phyloP scores from a whole-genome alignment of 1,140 invertebrate genomes.

The Harpegnathos saltator region DNA sequence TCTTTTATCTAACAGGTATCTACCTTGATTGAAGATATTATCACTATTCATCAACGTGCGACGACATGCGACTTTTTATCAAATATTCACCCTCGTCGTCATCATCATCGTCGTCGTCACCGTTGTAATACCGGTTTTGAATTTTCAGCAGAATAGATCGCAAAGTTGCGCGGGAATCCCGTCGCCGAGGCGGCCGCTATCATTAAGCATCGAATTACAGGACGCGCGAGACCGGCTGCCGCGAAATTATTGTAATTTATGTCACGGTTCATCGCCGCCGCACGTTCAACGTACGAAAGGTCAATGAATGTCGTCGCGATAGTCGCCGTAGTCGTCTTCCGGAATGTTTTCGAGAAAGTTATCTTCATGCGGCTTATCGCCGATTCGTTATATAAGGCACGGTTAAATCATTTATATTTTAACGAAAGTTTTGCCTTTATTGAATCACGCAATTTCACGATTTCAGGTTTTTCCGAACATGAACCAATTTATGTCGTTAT shows the following conservation, averaged over 20 bases:
- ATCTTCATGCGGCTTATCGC: neutral
- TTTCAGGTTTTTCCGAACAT: too few relatives aligned
- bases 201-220: conserved; percentile 53
- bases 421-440: neutral
- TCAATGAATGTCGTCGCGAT: conserved; percentile 36
- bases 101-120: too few relatives aligned
- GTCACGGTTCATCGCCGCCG: conserved; percentile 34
- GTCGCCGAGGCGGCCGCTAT: conserved; percentile 17
- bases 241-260: conserved; percentile 56
- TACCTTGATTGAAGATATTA: too few relatives aligned
- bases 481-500: too few relatives aligned
- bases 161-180: conserved; percentile 32
- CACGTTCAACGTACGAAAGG: conserved; percentile 22
- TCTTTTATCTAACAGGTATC: too few relatives aligned
- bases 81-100: neutral
- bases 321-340: conserved; percentile 1
- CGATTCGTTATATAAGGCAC: neutral
- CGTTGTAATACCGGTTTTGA: conserved; percentile 30
- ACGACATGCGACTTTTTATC: neutral
- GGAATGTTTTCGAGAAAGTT: neutral
- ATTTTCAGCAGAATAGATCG: conserved; percentile 29
- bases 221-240: conserved; percentile 7
- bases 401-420: neutral
- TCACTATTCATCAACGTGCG: too few relatives aligned
- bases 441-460: too few relatives aligned